A percentile compares a stretch with the other conserved stretches of the same genome.
These are phyloP conservation scores for Polydrusus tereticollis DNA, from an alignment of 2,888 invertebrate species.

Conservation along the genomic window DNA sequence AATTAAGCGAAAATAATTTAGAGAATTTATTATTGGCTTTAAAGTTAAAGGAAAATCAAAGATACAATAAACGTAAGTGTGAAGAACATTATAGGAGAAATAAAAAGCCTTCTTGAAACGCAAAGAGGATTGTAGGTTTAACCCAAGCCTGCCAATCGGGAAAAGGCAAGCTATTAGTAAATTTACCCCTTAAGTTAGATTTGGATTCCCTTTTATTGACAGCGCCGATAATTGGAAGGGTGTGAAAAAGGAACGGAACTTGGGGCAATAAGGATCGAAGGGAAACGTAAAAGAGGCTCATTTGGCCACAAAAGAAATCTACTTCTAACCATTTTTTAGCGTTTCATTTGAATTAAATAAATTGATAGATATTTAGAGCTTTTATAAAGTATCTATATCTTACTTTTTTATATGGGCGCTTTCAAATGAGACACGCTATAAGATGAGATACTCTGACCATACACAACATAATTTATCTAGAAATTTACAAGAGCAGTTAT, in stretches of 20 bases:
- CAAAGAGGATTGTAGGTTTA: conserved; percentile 33
- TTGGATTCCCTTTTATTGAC: conserved; percentile 60
- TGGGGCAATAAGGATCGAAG: conserved; percentile 19
- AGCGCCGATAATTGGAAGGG: conserved; percentile 61
- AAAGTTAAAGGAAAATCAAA: not conserved
- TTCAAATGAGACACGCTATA: not conserved
- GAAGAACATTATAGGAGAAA: conserved; percentile 22
- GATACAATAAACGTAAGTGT: conserved; percentile 17
- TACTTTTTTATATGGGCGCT: not conserved
- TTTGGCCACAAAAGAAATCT: conserved; percentile 22
- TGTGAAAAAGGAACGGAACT: conserved; percentile 28
- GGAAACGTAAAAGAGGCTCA: conserved; percentile 17
- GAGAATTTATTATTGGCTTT: not conserved
- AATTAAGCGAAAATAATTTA: conserved; percentile 1
- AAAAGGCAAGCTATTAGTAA: conserved; percentile 50
- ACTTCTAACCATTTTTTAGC: not conserved
- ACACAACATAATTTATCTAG: no score
- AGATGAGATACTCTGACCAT: no score
- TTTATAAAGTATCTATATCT: not conserved
- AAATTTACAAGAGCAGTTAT: no score
- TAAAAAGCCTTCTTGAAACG: conserved; percentile 24
- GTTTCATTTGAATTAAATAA: not conserved
- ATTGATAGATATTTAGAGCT: not conserved
- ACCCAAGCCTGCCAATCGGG: conserved; percentile 28
- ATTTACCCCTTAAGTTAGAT: conserved; percentile 55